Conservation (phyloP, 1,140 invertebrate species). For the Euwallacea fornicatus region DNA sequence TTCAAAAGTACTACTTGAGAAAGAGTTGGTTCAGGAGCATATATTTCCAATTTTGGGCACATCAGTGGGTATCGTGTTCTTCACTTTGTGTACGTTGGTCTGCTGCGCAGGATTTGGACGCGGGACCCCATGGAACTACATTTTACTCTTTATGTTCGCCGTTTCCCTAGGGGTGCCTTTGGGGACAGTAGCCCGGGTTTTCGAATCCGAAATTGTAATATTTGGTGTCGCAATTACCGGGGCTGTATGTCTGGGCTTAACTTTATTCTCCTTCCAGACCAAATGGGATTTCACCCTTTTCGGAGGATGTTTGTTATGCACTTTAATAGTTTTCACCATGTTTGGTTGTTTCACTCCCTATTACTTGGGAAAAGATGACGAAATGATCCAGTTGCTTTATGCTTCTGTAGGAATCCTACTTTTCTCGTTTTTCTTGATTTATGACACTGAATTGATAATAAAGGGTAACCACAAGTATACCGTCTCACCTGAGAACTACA, state of each 20-base stretch:
- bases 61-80: background rate
- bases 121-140: conserved; percentile 83
- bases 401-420: conserved; percentile 77
- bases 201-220: background rate
- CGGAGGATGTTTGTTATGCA: background rate
- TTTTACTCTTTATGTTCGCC: conserved; percentile 85
- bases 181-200: background rate
- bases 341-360: background rate
- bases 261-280: background rate
- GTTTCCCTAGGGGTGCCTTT: background rate
- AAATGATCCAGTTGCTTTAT: conserved; percentile 72
- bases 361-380: conserved; percentile 45
- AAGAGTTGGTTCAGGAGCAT: conserved; percentile 58
- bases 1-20: conserved; percentile 67
- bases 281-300: background rate
- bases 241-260: background rate
- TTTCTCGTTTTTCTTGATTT: conserved; percentile 84
- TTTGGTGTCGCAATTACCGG: background rate
- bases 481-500: background rate
- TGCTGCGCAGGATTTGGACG: conserved; percentile 66
- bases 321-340: background rate
- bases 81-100: background rate
- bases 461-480: conserved; percentile 62
- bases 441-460: conserved; percentile 95
- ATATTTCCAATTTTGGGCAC: conserved; percentile 58